Evolutionary conservation across 2,113 vertebrate genomes (phyloP).

Genomic region (Dasyornis broadbenti): DNA sequence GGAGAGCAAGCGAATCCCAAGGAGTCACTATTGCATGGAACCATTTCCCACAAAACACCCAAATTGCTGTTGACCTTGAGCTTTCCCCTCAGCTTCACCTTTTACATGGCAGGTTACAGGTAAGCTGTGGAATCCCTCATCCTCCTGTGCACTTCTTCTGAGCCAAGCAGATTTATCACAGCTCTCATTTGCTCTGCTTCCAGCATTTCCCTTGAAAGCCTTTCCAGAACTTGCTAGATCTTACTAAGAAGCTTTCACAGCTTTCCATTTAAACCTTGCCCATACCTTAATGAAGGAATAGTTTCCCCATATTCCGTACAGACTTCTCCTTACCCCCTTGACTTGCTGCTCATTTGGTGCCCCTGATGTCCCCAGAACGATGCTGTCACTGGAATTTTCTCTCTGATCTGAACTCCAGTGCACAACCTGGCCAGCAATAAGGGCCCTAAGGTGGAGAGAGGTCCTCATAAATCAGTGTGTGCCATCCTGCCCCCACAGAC

Average conservation of each 20-base stretch:
- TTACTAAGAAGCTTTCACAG: background rate
- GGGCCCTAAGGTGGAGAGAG: background rate
- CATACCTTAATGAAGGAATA: background rate
- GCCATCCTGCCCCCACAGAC: background rate
- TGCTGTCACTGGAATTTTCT: background rate
- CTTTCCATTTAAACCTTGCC: background rate
- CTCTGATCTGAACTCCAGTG: background rate
- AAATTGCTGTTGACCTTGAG: background rate
- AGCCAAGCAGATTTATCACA: background rate
- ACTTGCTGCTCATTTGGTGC: background rate
- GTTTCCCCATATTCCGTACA: background rate
- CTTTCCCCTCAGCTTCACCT: background rate
- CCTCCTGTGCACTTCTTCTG: background rate
- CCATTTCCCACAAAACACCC: background rate
- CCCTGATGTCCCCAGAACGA: background rate
- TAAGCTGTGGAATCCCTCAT: background rate
- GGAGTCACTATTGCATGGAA: background rate
- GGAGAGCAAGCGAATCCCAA: background rate
- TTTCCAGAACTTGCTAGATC: background rate
- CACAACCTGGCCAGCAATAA: background rate
- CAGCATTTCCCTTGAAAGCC: background rate
- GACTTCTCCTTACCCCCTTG: background rate
- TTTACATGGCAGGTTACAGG: background rate
- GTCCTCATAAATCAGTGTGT: background rate
- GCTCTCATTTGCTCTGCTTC: background rate